phyloP scores from a whole-genome alignment of 2,888 invertebrate species.

The Ypsolopha sequella region DNA sequence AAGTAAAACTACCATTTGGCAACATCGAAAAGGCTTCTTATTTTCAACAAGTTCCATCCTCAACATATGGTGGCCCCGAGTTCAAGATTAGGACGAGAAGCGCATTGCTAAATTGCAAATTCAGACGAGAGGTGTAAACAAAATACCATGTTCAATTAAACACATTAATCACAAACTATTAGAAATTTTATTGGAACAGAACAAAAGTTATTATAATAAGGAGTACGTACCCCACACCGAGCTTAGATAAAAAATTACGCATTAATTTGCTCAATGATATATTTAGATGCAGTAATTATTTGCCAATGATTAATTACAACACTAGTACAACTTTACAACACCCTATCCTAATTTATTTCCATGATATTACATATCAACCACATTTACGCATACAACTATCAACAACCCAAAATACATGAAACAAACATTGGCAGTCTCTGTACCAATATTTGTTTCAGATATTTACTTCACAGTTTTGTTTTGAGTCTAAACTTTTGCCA shows the following conservation, averaged over 20 bases:
- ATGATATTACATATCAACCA: neutral
- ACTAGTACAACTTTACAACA: neutral
- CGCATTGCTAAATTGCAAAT: too few relatives aligned
- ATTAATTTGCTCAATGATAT: neutral
- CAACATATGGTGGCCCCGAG: too few relatives aligned
- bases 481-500: constrained; percentile 38
- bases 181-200: constrained; percentile 26
- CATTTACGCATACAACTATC: neutral
- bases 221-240: constrained; percentile 34
- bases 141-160: neutral
- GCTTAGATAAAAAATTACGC: constrained; percentile 16
- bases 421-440: constrained; percentile 7
- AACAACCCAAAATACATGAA: neutral
- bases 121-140: too few relatives aligned
- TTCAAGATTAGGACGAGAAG: too few relatives aligned
- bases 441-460: neutral
- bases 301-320: too few relatives aligned
- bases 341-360: neutral
- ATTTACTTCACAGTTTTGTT: too few relatives aligned
- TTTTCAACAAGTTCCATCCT: too few relatives aligned
- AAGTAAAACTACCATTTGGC: too few relatives aligned
- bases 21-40: too few relatives aligned
- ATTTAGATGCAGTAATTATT: neutral
- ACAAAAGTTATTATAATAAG: constrained; percentile 21
- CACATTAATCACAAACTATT: neutral